Evolutionary conservation across 2,113 vertebrate genomes (phyloP), one percentile per base, ranked within the genome.

Genomic region (Danionella cerebrum): DNA sequence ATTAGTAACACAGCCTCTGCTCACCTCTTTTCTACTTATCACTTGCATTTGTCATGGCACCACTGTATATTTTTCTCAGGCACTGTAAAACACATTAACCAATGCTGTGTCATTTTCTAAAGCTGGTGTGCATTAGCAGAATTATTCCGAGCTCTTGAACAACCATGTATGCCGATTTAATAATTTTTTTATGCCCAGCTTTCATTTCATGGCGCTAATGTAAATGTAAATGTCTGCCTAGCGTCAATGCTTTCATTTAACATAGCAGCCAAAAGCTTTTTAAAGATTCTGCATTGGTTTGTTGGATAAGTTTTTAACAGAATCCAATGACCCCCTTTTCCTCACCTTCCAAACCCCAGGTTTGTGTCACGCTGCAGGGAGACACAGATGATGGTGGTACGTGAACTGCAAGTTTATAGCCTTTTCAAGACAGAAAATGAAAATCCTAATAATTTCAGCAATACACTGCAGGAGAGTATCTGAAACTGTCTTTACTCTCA

Each of bases 41-140:
- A 71, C 60, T 71, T 71, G 51, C 69, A 71, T 71, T 71, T 71
- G 69, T 65, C 69, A 57, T 31, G 62, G 21, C 69, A 33, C 45
- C 36, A 29, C 48, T 38, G 29, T 4, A n/a, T 59, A 29, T 57
- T 68, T 73, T 41, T 60, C 19, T 51, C 50, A 29, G 41, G 13
- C 58, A 57, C 31, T 69, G 58, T 58, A 44, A 69, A 70, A 38
- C 50, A 41, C 38, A 38, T 65, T 65, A 69, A 55, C 51, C 24
- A 19, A 35, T 1, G 27, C 58, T 42, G 12, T 31, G 42, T 24
- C 12, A 24, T 22, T 65, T 59, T 42, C 41, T 7, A 31, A 59
- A 24, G 35, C 54, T 27, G 13, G 67, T 6, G 19, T 22, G 35
- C 67, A 25, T 60, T 18, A 42, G 35, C 5, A 27, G 24, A 14